phyloP scores from a whole-genome alignment of 37 sponge, comb jelly and placozoan genomes.

The Eunapius fragilis region DNA sequence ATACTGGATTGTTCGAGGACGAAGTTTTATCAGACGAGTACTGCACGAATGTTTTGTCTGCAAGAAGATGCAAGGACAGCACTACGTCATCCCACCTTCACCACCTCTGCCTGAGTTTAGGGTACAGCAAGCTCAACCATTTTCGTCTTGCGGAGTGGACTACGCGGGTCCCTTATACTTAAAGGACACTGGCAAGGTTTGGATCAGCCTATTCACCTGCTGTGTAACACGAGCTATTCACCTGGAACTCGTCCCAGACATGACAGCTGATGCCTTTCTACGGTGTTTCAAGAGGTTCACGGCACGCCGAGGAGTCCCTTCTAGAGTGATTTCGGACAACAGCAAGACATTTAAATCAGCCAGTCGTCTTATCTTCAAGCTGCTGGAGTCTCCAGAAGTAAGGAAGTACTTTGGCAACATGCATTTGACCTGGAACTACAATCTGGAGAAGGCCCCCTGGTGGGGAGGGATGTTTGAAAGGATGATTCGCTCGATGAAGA shows the following conservation, averaged over 20 bases:
- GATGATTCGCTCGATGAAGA: conserved; percentile 20
- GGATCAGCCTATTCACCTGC: conserved; percentile 1
- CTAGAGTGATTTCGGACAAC: conserved; percentile 21
- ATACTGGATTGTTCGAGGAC: neutral
- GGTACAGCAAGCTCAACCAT: conserved; percentile 4
- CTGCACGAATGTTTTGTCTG: neutral
- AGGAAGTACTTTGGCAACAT: conserved; percentile 5
- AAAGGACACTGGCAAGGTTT: neutral
- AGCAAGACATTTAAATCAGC: conserved; percentile 32
- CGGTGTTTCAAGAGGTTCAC: conserved; percentile 11
- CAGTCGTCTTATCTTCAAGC: neutral
- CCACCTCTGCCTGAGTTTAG: neutral
- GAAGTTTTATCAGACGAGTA: neutral
- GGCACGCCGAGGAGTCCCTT: neutral
- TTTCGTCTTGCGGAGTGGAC: neutral
- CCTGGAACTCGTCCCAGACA: conserved; percentile 6
- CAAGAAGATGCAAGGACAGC: neutral
- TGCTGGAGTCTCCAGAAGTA: neutral
- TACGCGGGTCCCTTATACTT: neutral
- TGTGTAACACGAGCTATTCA: neutral
- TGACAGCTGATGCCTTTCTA: neutral
- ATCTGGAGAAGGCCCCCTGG: conserved; percentile 39
- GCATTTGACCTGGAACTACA: conserved; percentile 28
- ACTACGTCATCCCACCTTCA: neutral
- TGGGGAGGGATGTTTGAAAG: conserved; percentile 32